These are phyloP conservation scores for Hipposideros larvatus DNA, from an alignment of 2,797 vertebrate species.

Conservation along the genomic window DNA sequence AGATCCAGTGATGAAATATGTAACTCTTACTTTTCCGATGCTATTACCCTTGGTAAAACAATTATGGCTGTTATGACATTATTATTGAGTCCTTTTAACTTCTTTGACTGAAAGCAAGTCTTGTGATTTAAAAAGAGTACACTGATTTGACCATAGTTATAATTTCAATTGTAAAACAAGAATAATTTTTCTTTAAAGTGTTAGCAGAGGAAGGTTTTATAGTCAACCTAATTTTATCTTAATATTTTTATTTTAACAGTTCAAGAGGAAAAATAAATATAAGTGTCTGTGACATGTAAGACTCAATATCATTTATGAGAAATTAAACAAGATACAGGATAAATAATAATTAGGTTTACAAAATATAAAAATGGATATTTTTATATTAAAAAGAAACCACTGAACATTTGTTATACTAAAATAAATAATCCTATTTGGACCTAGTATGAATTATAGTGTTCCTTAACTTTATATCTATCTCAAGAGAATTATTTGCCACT, in stretches of 20 bases:
- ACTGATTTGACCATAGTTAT: not conserved
- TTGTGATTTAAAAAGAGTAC: constrained; percentile 16
- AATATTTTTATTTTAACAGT: constrained; percentile 28
- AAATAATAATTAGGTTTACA: constrained; percentile 30
- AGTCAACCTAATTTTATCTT: constrained; percentile 24
- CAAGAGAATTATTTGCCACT: constrained; percentile 3
- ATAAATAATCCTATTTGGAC: not conserved
- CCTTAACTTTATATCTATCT: constrained; percentile 1
- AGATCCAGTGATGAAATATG: not conserved
- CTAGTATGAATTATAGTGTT: not conserved
- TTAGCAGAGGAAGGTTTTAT: not conserved
- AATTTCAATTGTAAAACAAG: not conserved
- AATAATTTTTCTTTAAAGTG: constrained; percentile 3
- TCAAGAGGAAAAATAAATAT: constrained; percentile 9
- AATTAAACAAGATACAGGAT: constrained; percentile 7
- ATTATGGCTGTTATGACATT: not conserved
- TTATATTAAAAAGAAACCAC: not conserved
- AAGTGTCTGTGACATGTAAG: not conserved
- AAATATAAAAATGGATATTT: constrained; percentile 13
- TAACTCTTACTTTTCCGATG: constrained; percentile 22
- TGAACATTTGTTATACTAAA: not conserved
- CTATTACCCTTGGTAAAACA: not conserved
- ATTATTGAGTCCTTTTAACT: constrained; percentile 1
- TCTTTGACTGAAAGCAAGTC: not conserved
- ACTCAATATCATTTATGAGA: constrained; percentile 18